Evolutionary conservation across 1,140 invertebrate genomes (phyloP).

Genomic region (Drosophila ambigua): DNA sequence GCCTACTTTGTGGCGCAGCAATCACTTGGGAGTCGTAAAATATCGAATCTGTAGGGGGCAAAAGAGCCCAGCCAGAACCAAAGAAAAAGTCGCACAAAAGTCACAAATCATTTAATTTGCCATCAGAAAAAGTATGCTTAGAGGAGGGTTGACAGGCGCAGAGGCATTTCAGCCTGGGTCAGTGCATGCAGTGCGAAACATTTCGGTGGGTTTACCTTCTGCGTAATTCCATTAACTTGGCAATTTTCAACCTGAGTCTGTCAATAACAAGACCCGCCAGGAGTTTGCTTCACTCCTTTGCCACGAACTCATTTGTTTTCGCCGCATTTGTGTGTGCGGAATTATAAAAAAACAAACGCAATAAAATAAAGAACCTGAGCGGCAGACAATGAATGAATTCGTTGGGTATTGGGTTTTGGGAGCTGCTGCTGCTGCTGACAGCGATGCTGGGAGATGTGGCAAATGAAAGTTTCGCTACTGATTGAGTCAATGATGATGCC

Average conservation of each 20-base stretch:
- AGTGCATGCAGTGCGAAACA: slow-evolving; percentile 33
- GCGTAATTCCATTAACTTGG: slow-evolving; percentile 30
- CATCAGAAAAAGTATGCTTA: slow-evolving; percentile 16
- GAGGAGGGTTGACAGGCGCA: not conserved
- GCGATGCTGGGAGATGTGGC: slow-evolving; percentile 42
- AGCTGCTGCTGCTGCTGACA: slow-evolving; percentile 2
- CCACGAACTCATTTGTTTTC: not conserved
- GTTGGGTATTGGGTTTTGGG: slow-evolving; percentile 18
- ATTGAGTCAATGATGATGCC: slow-evolving; percentile 80
- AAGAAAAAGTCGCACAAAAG: slow-evolving; percentile 30
- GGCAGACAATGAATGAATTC: slow-evolving; percentile 15
- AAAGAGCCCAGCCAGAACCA: slow-evolving; percentile 11
- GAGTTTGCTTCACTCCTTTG: not conserved
- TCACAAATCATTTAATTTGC: slow-evolving; percentile 69
- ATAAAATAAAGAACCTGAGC: slow-evolving; percentile 26
- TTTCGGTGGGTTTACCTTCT: not conserved
- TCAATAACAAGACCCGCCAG: not conserved
- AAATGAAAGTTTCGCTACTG: slow-evolving; percentile 72
- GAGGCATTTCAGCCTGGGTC: slow-evolving; percentile 28
- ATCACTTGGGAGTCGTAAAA: slow-evolving; percentile 54
- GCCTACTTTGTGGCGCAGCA: slow-evolving; percentile 22
- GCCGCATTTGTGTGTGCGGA: slow-evolving; percentile 8
- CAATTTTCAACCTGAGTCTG: slow-evolving; percentile 3
- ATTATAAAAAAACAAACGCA: slow-evolving; percentile 23
- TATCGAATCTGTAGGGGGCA: slow-evolving; percentile 21